These are phyloP conservation scores for Synanthedon vespiformis DNA, from an alignment of 2,888 invertebrate species.

Conservation along the genomic window DNA sequence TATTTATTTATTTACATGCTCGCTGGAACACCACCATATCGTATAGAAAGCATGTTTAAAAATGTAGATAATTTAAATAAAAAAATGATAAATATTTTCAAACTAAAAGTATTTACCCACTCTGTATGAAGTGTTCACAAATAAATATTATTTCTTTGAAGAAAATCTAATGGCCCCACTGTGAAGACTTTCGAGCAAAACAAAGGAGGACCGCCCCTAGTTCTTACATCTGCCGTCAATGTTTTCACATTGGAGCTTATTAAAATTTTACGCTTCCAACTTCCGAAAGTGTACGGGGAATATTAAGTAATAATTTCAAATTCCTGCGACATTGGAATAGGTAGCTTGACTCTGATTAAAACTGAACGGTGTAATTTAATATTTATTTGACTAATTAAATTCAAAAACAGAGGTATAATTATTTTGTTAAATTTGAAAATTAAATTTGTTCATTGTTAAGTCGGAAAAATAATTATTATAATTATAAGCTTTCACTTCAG, in stretches of 20 bases:
- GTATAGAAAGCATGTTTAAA: no score
- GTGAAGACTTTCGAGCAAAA: conserved; percentile 5
- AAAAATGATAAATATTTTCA: no score
- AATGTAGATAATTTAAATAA: no score
- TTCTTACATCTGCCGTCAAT: conserved; percentile 25
- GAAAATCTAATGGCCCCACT: conserved; percentile 25
- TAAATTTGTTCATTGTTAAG: no score
- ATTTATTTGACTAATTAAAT: background rate
- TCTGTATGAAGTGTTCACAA: no score
- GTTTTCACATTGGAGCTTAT: conserved; percentile 41
- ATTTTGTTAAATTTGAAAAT: no score
- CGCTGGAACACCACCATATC: no score
- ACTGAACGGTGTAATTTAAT: background rate
- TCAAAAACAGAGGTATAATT: background rate
- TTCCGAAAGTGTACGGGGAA: conserved; percentile 6
- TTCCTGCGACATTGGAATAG: conserved; percentile 5
- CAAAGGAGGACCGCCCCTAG: background rate
- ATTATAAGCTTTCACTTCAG: no score
- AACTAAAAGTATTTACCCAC: no score
- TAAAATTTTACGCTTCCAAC: conserved; percentile 40
- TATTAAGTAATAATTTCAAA: conserved; percentile 3
- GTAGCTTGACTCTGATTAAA: background rate
- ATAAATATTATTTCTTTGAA: no score
- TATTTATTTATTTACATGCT: no score
- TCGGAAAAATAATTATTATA: no score